Evolutionary conservation across 1,140 invertebrate genomes (phyloP).

Genomic region (Sycophila sp.): DNA sequence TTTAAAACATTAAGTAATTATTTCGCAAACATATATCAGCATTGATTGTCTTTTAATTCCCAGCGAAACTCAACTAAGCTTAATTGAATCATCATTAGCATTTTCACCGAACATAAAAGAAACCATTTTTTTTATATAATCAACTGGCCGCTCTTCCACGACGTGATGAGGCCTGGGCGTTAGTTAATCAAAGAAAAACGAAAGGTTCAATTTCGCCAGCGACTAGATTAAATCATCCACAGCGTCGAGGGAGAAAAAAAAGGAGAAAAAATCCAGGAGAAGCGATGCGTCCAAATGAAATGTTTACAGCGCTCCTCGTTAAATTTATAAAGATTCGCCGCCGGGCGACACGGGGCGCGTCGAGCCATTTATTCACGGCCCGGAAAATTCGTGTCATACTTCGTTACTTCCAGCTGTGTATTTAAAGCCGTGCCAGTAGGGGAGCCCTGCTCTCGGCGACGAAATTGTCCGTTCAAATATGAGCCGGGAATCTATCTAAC

Average conservation of each 20-base stretch:
- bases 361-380: constrained; percentile 9
- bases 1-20: no score
- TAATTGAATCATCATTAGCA: no score
- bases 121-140: no score
- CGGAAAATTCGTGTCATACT: constrained; percentile 29
- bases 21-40: no score
- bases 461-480: constrained; percentile 25
- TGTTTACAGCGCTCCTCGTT: background rate
- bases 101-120: no score
- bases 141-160: no score
- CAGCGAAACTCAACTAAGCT: no score
- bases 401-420: constrained; percentile 24
- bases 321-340: constrained; percentile 15
- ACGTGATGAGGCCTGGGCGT: no score
- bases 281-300: background rate
- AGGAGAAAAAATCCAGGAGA: background rate
- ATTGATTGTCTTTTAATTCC: no score
- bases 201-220: no score
- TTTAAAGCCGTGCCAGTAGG: constrained; percentile 5
- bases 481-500: constrained; percentile 14
- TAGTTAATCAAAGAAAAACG: no score
- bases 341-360: background rate
- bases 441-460: background rate
- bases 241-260: background rate
- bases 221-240: no score